Evolutionary conservation across 2,888 invertebrate genomes (phyloP).

Genomic region (Vesta saturnalis): DNA sequence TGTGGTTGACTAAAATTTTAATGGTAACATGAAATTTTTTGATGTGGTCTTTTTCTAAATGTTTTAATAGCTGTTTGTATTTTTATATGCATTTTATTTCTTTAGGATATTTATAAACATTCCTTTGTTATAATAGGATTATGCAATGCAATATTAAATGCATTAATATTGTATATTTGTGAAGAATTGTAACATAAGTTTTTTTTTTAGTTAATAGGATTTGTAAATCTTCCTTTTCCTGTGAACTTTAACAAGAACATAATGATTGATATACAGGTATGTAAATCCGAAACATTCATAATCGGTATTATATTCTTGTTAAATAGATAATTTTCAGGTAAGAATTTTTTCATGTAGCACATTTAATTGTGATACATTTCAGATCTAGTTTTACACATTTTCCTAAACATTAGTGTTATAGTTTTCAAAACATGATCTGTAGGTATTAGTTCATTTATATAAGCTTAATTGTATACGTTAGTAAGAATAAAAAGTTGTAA

Average conservation of each 20-base stretch:
- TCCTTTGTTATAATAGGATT: constrained; percentile 15
- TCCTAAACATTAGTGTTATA: background rate
- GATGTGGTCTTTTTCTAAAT: constrained; percentile 17
- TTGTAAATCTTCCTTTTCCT: too few species aligned
- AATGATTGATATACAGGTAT: too few species aligned
- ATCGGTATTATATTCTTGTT: background rate
- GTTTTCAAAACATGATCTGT: background rate
- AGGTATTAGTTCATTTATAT: constrained; percentile 12
- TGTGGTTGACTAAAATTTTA: background rate
- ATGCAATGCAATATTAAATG: background rate
- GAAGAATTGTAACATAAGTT: background rate
- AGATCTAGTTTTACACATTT: background rate
- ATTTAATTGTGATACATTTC: constrained; percentile 7
- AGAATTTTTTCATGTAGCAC: background rate
- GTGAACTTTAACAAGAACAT: too few species aligned
- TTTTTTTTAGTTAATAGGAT: too few species aligned
- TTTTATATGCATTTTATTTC: constrained; percentile 15
- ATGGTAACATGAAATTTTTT: background rate
- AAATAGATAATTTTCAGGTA: background rate
- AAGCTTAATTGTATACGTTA: constrained; percentile 42
- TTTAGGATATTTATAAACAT: constrained; percentile 13
- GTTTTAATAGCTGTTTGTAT: constrained; percentile 17
- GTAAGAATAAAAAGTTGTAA: constrained; percentile 42
- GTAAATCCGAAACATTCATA: too few species aligned
- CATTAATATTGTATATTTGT: background rate